phyloP scores from a whole-genome alignment of 2,888 invertebrate species.

The Elmis aenea region DNA sequence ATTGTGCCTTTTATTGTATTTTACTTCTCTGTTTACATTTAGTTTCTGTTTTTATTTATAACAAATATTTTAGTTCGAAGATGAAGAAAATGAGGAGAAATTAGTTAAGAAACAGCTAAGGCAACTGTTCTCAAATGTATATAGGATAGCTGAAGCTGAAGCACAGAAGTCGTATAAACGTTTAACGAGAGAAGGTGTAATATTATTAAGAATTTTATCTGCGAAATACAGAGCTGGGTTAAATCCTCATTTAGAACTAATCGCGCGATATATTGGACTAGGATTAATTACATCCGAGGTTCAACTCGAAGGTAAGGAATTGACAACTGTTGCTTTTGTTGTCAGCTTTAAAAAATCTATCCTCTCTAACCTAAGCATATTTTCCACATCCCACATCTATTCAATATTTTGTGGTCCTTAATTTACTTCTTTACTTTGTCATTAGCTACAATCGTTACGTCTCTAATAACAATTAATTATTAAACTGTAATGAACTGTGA shows the following conservation, averaged over 20 bases:
- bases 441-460: no score
- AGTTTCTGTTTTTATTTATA: no score
- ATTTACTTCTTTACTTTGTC: no score
- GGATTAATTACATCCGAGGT: slow-evolving; percentile 27
- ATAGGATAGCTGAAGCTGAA: slow-evolving; percentile 31
- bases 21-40: no score
- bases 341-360: no score
- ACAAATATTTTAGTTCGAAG: slow-evolving; percentile 30
- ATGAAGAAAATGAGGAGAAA: slow-evolving; percentile 33
- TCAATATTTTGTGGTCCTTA: neutral
- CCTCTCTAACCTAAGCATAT: slow-evolving; percentile 2
- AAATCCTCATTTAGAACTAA: slow-evolving; percentile 32
- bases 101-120: slow-evolving; percentile 31
- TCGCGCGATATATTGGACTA: slow-evolving; percentile 35
- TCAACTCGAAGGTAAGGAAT: slow-evolving; percentile 35
- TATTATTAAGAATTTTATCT: slow-evolving; percentile 28
- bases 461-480: no score
- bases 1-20: no score
- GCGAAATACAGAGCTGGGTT: slow-evolving; percentile 33
- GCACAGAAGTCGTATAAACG: slow-evolving; percentile 16
- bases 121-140: slow-evolving; percentile 31
- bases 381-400: neutral
- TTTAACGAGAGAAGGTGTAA: slow-evolving; percentile 23
- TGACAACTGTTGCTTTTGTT: no score
- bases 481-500: no score